A percentile compares a stretch with the other conserved stretches of the same genome.
phyloP scores from a whole-genome alignment of 2,113 vertebrate species.

The Myocastor coypus region DNA sequence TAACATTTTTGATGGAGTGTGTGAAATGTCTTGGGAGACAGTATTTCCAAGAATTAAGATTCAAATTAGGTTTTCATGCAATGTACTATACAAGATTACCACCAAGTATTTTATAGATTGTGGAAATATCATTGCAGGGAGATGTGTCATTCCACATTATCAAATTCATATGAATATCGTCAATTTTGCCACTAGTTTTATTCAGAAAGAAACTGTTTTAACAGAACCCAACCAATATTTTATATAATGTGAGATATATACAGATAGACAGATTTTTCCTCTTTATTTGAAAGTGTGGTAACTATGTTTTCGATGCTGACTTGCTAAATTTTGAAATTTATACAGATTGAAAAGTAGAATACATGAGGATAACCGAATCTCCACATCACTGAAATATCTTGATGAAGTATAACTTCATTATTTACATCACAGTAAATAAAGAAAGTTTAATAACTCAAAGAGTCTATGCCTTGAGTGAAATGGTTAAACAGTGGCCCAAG shows the following conservation, averaged over 20 bases:
- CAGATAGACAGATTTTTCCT: background rate
- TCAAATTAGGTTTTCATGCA: background rate
- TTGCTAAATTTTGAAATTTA: conserved; percentile 17
- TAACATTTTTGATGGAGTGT: conserved; percentile 4
- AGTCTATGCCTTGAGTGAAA: background rate
- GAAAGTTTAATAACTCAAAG: background rate
- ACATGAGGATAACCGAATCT: background rate
- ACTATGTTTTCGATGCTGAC: background rate
- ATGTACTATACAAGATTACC: background rate
- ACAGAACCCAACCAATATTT: background rate
- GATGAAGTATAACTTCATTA: background rate
- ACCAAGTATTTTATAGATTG: background rate
- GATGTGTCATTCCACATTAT: background rate
- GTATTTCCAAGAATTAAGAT: background rate
- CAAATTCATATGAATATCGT: background rate
- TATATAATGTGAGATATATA: background rate
- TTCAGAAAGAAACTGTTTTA: background rate
- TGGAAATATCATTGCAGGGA: background rate
- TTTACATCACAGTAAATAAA: background rate
- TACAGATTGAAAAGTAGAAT: background rate
- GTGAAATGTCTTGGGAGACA: conserved; percentile 40
- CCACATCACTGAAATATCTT: background rate
- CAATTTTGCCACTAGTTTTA: background rate
- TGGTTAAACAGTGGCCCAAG: background rate
- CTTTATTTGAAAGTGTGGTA: background rate